phyloP scores from a whole-genome alignment of 23 tunicate genomes.

The Oikopleura albicans region DNA sequence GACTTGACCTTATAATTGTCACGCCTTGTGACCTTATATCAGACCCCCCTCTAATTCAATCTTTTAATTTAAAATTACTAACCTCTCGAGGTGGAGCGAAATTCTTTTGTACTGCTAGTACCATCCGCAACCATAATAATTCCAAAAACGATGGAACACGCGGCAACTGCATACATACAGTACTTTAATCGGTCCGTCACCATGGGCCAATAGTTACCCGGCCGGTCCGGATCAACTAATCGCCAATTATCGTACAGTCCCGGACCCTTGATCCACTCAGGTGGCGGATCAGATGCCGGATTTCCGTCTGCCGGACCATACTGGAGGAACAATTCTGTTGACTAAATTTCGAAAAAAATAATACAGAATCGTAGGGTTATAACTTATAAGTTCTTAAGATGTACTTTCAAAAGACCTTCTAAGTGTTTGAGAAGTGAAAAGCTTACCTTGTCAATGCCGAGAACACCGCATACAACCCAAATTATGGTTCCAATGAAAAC shows the following conservation, averaged over 20 bases:
- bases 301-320: neutral
- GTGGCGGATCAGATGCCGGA: neutral
- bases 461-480: constrained; percentile 1
- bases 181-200: neutral
- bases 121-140: neutral
- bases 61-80: too few species aligned
- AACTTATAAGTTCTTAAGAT: neutral
- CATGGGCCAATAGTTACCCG: neutral
- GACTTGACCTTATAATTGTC: too few species aligned
- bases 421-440: too few species aligned
- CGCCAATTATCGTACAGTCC: too few species aligned
- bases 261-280: neutral
- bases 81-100: neutral
- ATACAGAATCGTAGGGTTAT: neutral
- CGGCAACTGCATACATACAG: neutral
- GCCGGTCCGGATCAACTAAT: neutral
- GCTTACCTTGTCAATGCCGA: neutral
- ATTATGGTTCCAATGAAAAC: neutral
- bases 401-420: too few species aligned
- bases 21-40: too few species aligned
- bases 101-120: neutral
- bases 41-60: too few species aligned
- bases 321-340: neutral
- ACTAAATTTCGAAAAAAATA: neutral
- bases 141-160: neutral